phyloP scores from a whole-genome alignment of 92 coral and sea anemone genomes.

The Actinernus sp. region DNA sequence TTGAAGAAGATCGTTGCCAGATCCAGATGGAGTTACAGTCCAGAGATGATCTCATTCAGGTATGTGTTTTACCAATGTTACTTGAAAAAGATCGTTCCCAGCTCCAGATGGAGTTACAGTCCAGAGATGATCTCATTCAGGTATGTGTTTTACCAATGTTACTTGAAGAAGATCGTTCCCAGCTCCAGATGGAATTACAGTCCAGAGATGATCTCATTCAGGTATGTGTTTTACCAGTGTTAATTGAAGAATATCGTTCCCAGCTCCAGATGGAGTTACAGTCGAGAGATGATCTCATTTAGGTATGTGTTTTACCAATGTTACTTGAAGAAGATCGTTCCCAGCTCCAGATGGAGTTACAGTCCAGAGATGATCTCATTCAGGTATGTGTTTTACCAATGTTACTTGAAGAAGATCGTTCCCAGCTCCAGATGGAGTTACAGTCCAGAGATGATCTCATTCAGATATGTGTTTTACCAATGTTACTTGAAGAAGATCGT shows the following conservation, averaged over 20 bases:
- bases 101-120: constrained; percentile 74
- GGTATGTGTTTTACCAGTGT: no score
- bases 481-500: constrained; percentile 83
- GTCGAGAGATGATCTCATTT: no score
- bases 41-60: constrained; percentile 88
- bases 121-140: constrained; percentile 90
- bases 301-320: no score
- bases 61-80: no score
- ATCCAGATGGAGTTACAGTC: constrained; percentile 74
- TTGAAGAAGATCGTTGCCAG: constrained; percentile 80
- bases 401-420: constrained; percentile 79
- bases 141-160: constrained; percentile 18
- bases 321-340: constrained; percentile 78
- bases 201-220: constrained; percentile 87
- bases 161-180: constrained; percentile 2
- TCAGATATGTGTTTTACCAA: constrained; percentile 62
- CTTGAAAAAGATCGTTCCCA: constrained; percentile 83
- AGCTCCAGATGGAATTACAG: constrained; percentile 68
- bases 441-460: constrained; percentile 87
- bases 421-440: constrained; percentile 69
- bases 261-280: no score
- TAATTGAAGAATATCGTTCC: no score
- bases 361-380: constrained; percentile 86
- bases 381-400: no score
- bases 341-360: constrained; percentile 70